A percentile compares a stretch with the other conserved stretches of the same genome.
Conservation (phyloP, 2,113 vertebrate species). For the Ammodramus savannarum region DNA sequence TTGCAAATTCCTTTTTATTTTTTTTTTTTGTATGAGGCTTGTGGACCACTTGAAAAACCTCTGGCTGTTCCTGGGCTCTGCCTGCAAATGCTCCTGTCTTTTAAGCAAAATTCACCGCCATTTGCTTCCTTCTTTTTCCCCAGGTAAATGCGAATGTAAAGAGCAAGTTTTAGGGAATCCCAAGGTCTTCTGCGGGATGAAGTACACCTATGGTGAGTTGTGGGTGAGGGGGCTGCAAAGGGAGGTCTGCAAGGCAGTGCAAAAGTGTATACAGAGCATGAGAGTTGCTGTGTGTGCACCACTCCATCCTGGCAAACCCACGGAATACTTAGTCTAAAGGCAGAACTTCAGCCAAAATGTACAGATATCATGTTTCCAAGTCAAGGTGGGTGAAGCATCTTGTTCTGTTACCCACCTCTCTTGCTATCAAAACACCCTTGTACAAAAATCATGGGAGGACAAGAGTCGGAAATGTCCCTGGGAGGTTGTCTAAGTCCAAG, state of each 20-base stretch:
- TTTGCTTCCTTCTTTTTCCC: conserved; percentile 44
- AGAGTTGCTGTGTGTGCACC: background rate
- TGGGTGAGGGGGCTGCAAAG: background rate
- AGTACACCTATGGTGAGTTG: conserved; percentile 91
- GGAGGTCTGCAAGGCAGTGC: background rate
- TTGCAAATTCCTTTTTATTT: background rate
- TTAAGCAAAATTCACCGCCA: background rate
- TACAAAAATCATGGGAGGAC: background rate
- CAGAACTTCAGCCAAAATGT: background rate
- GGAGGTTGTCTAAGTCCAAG: background rate
- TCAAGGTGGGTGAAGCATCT: background rate
- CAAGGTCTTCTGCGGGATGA: conserved; percentile 92
- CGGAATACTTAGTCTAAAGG: background rate
- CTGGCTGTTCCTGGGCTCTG: background rate
- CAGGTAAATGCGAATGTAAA: conserved; percentile 98
- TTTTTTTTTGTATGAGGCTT: background rate
- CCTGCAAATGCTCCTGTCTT: rapidly evolving
- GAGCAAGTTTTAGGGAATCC: conserved; percentile 87
- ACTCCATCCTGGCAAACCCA: background rate
- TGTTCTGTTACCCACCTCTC: background rate
- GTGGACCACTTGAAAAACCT: background rate
- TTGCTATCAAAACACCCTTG: background rate
- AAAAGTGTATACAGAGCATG: background rate
- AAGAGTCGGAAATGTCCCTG: background rate
- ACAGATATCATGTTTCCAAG: background rate